phyloP scores from a whole-genome alignment of 1,140 invertebrate species.

The Pantala flavescens region DNA sequence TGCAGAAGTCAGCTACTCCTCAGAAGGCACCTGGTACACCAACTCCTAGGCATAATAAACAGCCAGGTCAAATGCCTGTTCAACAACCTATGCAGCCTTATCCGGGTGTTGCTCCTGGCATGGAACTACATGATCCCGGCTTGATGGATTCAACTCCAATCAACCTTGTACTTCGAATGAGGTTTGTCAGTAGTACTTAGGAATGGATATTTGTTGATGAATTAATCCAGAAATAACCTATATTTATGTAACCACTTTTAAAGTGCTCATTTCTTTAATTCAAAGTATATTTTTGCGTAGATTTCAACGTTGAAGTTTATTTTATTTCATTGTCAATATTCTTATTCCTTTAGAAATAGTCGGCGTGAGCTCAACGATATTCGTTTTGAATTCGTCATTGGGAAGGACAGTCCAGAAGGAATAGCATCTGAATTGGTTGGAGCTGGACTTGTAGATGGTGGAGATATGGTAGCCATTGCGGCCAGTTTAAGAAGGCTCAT shows the following conservation, averaged over 20 bases:
- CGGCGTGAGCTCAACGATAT: slow-evolving; percentile 93
- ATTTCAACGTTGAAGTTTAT: background rate
- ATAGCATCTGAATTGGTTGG: slow-evolving; percentile 89
- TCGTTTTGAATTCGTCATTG: slow-evolving; percentile 87
- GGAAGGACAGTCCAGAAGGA: slow-evolving; percentile 86
- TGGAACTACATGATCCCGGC: background rate
- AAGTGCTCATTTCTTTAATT: background rate
- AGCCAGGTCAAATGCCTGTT: background rate
- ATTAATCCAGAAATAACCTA: too few species aligned
- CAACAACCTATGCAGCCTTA: background rate
- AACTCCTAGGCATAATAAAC: background rate
- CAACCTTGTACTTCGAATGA: slow-evolving; percentile 72
- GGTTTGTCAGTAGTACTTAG: slow-evolving; percentile 33
- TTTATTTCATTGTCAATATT: slow-evolving; percentile 9
- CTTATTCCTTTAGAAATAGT: slow-evolving; percentile 56
- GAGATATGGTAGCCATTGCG: slow-evolving; percentile 82
- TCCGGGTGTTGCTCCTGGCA: background rate
- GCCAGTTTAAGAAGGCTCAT: slow-evolving; percentile 87
- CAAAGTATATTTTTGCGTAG: too few species aligned
- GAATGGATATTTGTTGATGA: too few species aligned
- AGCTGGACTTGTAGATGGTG: slow-evolving; percentile 84
- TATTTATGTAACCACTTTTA: too few species aligned
- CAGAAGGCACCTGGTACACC: slow-evolving; percentile 8
- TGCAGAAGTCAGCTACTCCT: background rate
- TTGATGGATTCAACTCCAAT: slow-evolving; percentile 31